Base-by-base conservation (phyloP, 2,797 vertebrate species). In the Gambusia yucatana region DNA sequence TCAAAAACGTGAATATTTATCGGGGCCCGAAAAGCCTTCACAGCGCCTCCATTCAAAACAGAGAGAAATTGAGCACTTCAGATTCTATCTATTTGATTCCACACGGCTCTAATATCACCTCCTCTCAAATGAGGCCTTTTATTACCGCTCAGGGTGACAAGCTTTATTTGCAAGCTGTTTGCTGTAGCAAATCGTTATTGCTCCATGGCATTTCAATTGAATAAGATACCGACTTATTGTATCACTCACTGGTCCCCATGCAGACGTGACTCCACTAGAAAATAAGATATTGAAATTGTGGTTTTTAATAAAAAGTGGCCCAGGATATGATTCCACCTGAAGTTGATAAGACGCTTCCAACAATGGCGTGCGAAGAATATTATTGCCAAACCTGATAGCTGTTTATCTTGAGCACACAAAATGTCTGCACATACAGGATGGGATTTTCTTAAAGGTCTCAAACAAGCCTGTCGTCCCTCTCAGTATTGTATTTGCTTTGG, bases 81-180 rank as follows among this genome's bases (percentile, higher is more conserved):
- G 92, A 92, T 93, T 78, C 83, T 92, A 93, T 95, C 92, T 92
- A 77, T 93, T 93, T 94, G 90, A 93, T 94, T 94, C 94, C 88
- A 91, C 84, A 52, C 84, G 79, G 86, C 93, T 91, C 88, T 89
- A 90, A 93, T 92, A 91, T 89, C 91, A 94, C 80, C 84, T 90
- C 86, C 81, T 33, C 91, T 83, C 92, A 85, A 87, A 83, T 72
- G 52, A 89, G 82, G 57, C 83, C 87, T 91, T 93, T 94, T 94
- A 95, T 94, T 93, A 92, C 82, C 75, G 82, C 82, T 90, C 86
- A 82, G 90, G 87, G 88, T 94, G 91, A 93, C 92, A 80, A 90
- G 89, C 92, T 92, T 94, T 91, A 94, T 95, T 95, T 95, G 94
- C 93, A 90, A 93, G 88, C 89, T 94, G 92, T 94, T 95, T 95